Evolutionary conservation across 2,113 vertebrate species (phyloP).

Genomic region (Eira barbara): DNA sequence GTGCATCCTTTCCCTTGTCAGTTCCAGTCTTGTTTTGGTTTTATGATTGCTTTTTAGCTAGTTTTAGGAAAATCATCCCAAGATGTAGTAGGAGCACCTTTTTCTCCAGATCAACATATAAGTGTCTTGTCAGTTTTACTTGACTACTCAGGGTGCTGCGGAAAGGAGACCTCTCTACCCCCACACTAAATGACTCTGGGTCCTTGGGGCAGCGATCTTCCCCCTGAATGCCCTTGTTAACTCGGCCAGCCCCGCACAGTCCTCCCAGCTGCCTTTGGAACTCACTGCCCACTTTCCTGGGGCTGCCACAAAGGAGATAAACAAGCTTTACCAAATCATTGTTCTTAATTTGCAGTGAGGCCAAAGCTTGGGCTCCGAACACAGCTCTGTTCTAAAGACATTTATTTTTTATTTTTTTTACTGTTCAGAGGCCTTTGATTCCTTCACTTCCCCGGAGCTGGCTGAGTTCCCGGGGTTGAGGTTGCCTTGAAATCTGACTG

Average conservation of each 20-base stretch:
- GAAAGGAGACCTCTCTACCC: not conserved
- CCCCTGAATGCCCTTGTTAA: not conserved
- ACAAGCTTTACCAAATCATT: not conserved
- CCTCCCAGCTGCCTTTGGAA: not conserved
- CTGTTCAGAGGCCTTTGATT: conserved; percentile 52
- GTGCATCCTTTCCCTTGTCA: not conserved
- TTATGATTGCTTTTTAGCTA: not conserved
- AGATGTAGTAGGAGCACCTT: not conserved
- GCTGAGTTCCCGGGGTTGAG: not conserved
- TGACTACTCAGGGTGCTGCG: not conserved
- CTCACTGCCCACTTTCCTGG: accelerated
- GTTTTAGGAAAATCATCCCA: not conserved
- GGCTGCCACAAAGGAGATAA: not conserved
- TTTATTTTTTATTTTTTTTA: not conserved
- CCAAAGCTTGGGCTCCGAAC: not conserved
- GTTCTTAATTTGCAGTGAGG: not conserved
- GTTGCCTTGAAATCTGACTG: conserved; percentile 52
- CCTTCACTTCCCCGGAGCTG: conserved; percentile 3
- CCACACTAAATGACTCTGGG: not conserved
- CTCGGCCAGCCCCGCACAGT: not conserved
- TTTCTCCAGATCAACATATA: not conserved
- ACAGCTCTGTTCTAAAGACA: not conserved
- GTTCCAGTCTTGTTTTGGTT: not conserved
- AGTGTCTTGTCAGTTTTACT: not conserved
- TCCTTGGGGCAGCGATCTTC: not conserved